Evolutionary conservation across 2,888 invertebrate genomes (phyloP).

Genomic region (Ochlodes sylvanus): DNA sequence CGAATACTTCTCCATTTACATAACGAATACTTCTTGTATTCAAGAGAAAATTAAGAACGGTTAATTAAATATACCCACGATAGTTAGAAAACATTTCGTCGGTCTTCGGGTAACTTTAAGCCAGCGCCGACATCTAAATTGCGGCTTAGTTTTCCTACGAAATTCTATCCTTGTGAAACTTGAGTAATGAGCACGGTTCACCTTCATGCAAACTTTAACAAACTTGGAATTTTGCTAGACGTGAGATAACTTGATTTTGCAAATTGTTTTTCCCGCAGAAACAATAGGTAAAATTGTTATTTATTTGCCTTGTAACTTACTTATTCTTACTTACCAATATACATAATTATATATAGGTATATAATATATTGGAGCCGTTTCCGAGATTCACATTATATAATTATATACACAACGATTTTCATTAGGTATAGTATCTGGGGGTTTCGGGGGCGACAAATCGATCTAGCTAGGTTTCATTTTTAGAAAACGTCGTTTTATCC

Average conservation of each 20-base stretch:
- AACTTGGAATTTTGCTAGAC: slow-evolving; percentile 23
- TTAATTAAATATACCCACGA: neutral
- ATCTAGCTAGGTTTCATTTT: too few relatives aligned
- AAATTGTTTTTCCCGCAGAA: slow-evolving; percentile 21
- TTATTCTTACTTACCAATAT: neutral
- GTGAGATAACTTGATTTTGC: slow-evolving; percentile 30
- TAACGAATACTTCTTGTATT: neutral
- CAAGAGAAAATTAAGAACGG: neutral
- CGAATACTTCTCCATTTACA: neutral
- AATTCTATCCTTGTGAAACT: slow-evolving; percentile 31
- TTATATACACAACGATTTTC: too few relatives aligned
- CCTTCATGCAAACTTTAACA: slow-evolving; percentile 29
- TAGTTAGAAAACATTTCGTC: slow-evolving; percentile 2
- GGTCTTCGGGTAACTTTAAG: slow-evolving; percentile 25
- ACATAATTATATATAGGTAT: too few relatives aligned
- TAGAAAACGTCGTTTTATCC: too few relatives aligned
- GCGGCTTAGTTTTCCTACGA: slow-evolving; percentile 31
- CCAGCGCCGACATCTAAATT: slow-evolving; percentile 31
- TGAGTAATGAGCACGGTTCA: slow-evolving; percentile 36
- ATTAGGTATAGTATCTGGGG: too few relatives aligned
- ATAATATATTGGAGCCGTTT: too few relatives aligned
- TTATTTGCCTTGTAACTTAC: neutral
- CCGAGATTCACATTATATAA: too few relatives aligned
- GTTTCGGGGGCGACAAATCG: too few relatives aligned
- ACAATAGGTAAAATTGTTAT: slow-evolving; percentile 16